Base-by-base conservation (phyloP, 92 coral and sea anemone species). In the Meandrina meandrites region DNA sequence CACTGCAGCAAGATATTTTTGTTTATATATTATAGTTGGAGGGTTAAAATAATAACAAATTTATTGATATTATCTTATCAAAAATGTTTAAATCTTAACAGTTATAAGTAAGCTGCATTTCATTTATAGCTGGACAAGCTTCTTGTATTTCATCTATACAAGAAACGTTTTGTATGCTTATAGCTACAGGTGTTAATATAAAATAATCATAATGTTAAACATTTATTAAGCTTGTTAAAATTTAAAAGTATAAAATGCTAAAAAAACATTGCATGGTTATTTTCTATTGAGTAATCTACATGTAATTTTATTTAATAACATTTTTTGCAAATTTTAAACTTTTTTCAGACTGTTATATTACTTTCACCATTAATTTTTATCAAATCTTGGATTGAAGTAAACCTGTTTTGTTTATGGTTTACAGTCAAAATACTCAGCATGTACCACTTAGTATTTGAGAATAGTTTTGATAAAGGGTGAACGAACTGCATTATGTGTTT, bases 1-100 rank as follows among this genome's bases (percentile, higher is more conserved):
- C 98, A 74, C 98, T 94, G 93, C 86, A 88, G 85, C 34, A 35
- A 64, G 66, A 67, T 74, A 75, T 45, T 81, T 75, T 81, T 34
- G 8, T 35, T 69, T 67, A 67, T 50, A 17, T 54, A 13, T 28
- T 48, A 72, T 8, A 32, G 42, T 6, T 35, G 28, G 27, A 34
- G 4, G 3, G 2, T 37, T 73, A 28, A 37, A n/a, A n/a, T n/a
- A n/a, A 73, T 36, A 16, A 2, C 15, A 31, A 70, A 68, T 68
- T n/a, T 68, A 1, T 17, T 9, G 37, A 15, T 68, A 10, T 28
- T 28, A 68, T 15, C 37, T 0, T 1, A 10, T 27, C 37, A 28
- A 13, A 28, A 2, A 30, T 32, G 0, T 70, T 36, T 32, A 70
- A 68, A 68, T 68, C 1, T 68, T 30, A 57, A 57, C 67, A 21